Conservation (phyloP, 1,140 invertebrate species). For the Nomia melanderi region DNA sequence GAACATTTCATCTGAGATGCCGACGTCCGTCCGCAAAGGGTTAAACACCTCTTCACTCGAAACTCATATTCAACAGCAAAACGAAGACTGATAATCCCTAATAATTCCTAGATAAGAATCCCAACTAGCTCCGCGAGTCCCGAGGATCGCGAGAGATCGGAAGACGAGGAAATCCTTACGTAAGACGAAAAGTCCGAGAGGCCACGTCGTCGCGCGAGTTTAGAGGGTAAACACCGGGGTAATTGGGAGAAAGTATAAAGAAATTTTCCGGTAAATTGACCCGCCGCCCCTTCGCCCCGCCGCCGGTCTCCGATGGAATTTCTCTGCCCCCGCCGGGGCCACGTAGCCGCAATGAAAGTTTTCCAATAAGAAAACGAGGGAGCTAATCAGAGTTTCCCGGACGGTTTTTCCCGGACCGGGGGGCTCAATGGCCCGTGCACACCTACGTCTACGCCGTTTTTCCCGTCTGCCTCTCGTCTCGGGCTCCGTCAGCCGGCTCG, state of each 20-base stretch:
- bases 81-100: too few species aligned
- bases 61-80: too few species aligned
- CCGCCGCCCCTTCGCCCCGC: conserved; percentile 41
- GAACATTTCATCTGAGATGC: too few species aligned
- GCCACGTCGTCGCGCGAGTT: conserved; percentile 15
- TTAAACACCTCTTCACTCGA: too few species aligned
- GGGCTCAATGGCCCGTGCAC: conserved; percentile 69
- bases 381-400: conserved; percentile 75
- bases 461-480: too few species aligned
- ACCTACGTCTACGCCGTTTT: conserved; percentile 35
- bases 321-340: conserved; percentile 18
- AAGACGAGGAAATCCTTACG: too few species aligned
- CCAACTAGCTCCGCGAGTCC: too few species aligned
- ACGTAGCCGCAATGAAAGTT: conserved; percentile 61
- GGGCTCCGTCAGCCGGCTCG: neutral
- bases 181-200: too few species aligned
- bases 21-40: too few species aligned
- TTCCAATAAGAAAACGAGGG: conserved; percentile 70
- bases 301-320: conserved; percentile 68
- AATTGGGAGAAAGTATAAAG: conserved; percentile 71
- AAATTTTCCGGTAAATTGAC: conserved; percentile 76
- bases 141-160: too few species aligned
- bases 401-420: conserved; percentile 47
- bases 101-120: too few species aligned
- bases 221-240: conserved; percentile 61